Percentiles rank a stretch among this genome's conserved stretches.
Conservation (phyloP, 64 coral and sea anemone species). For the Orbicella faveolata region DNA sequence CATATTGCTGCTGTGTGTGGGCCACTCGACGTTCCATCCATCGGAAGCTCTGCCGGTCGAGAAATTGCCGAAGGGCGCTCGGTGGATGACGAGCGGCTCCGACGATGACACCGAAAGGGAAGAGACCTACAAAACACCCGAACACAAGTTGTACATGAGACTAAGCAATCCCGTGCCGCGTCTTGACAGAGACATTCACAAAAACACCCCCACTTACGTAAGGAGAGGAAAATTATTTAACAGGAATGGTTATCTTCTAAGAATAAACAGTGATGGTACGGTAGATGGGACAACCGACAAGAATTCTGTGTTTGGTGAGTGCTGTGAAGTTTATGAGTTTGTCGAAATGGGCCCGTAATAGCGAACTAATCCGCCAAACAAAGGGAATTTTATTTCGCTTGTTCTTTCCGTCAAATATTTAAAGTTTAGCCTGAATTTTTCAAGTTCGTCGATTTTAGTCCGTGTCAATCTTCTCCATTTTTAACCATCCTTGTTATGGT, state of each 20-base stretch:
- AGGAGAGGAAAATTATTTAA: conserved; percentile 42
- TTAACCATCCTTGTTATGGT: no score
- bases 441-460: no score
- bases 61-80: not conserved
- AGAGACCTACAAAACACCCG: not conserved
- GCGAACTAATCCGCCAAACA: no score
- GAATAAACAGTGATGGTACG: conserved; percentile 55
- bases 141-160: conserved; percentile 2
- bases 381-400: no score
- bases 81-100: not conserved
- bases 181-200: not conserved
- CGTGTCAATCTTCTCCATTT: no score
- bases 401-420: no score
- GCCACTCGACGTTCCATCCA: not conserved
- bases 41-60: conserved; percentile 16
- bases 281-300: conserved; percentile 42
- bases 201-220: conserved; percentile 29
- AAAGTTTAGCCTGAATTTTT: no score
- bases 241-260: conserved; percentile 51
- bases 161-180: not conserved
- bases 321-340: not conserved
- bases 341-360: no score
- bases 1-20: not conserved
- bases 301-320: conserved; percentile 52
- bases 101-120: conserved; percentile 11